Evolutionary conservation across 2,113 vertebrate genomes (phyloP), one percentile per base, ranked within the genome.

Genomic region (Picathartes gymnocephalus): DNA sequence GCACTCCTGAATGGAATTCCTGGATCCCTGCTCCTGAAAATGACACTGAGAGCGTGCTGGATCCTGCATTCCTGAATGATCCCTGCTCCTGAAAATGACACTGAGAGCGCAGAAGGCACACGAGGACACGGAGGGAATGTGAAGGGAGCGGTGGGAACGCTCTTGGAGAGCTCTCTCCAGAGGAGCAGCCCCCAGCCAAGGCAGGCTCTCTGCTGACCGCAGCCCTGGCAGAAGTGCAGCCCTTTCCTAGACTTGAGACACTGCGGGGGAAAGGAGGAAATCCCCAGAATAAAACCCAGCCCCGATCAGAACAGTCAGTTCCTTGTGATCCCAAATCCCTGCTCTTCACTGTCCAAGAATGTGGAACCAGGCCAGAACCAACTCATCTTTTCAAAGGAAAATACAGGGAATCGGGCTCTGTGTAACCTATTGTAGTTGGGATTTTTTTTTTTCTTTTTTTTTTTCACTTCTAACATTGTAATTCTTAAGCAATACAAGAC

Each of bases 221-320:
- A 87, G 61, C 81, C 68, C 92, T 64, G 70, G 56, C 53, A 62
- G 42, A 62, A 2, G 6, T 7, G 42, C 54, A 93, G 60, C 33
- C 45, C 35, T 24, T 11, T 28, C 65, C 33, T 22, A 19, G 39
- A 40, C 39, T 33, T 0, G 0, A 47, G 76, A 33, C 1, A 4
- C 82, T 24, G 39, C 2, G 13, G 18, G 33, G 58, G 19, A 39
- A 65, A 86, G 57, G 48, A 87, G 57, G 57, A 70, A 81, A 76
- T 20, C 24, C 37, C 45, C 28, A 3, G 10, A 35, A 68, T 11
- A 22, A 71, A 85, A 25, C 25, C 35, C 72, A 85, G 9, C 18
- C 39, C 30, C 4, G 6, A 19, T 2, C 22, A 76, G 81, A 85
- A 61, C 44, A 21, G n/a, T 8, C 57, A 66, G 39, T 33, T 73